Evolutionary conservation across 2,888 invertebrate species (phyloP), one percentile per base, ranked within the genome.

Genomic region (Camponotus fellah): DNA sequence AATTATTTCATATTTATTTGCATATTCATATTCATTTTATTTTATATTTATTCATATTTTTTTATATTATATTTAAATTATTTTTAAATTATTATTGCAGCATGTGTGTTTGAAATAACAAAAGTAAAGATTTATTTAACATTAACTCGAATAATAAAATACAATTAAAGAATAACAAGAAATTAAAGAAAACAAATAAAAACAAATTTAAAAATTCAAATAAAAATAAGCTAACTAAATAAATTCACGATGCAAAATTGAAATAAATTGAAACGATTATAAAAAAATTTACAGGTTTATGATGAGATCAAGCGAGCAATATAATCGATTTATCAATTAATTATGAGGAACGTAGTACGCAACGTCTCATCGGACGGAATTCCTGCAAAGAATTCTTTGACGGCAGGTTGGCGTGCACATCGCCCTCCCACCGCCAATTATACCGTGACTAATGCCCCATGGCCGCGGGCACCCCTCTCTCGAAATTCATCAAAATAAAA

Each of bases 401-500:
- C 76, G 46, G 68, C 32, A 75, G 69, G 60, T 64, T 64, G 72
- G 71, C 58, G 65, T 74, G 72, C 72, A 66, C 82, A 83, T 83
- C 85, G 85, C 88, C 87, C 87, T 88, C 87, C 82, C 89, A 83
- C 88, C 90, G 91, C 92, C 92, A 92, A 92, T 92, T 93, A 92
- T 92, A 91, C 92, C 93, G 92, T 93, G 92, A 94, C 94, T 93
- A 94, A 94, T 93, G 92, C 91, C 86, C 86, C 85, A 81, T 92
- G 82, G 92, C 93, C 92, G 86, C 88, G 72, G 92, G 94, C 92
- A 80, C 46, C 17, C 71, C 34, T 71, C 79, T 92, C 92, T 92
- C 91, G 89, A 93, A 94, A 93, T 94, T 93, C 92, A 92, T 93
- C 93, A 92, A 93, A 93, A 94, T 91, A 92, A 92, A 92, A 91